Percentiles rank a stretch among this genome's conserved stretches.
Conservation (phyloP, 2,888 invertebrate species). For the Halictus quadricinctus region DNA sequence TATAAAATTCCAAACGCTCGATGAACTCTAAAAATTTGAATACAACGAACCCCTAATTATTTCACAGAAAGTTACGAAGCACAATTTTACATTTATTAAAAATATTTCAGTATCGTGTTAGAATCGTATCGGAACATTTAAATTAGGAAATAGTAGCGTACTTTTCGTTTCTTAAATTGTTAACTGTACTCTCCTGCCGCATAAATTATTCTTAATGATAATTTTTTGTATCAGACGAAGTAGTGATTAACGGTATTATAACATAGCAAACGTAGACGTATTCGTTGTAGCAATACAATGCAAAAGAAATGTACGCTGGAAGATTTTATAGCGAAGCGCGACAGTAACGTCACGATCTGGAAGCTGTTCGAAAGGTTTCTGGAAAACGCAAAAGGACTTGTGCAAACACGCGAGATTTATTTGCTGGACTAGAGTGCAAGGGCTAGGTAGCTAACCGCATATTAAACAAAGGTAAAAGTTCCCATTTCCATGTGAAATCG, state of each 20-base stretch:
- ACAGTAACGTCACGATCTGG: slow-evolving; percentile 35
- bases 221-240: neutral
- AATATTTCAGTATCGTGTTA: neutral
- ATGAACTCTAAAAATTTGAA: neutral
- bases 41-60: neutral
- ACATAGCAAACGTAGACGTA: neutral
- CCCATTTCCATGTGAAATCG: slow-evolving; percentile 39
- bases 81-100: neutral
- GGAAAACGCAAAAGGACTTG: slow-evolving; percentile 72
- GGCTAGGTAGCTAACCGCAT: slow-evolving; percentile 68
- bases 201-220: neutral
- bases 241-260: neutral
- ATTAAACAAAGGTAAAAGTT: slow-evolving; percentile 63
- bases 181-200: neutral
- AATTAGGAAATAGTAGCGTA: neutral
- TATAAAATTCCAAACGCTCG: neutral
- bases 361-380: slow-evolving; percentile 63
- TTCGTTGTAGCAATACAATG: neutral
- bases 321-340: neutral
- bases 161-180: neutral
- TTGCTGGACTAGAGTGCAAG: slow-evolving; percentile 70
- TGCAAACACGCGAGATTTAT: slow-evolving; percentile 74
- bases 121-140: neutral
- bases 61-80: neutral
- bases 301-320: slow-evolving; percentile 1